Base-by-base conservation (phyloP, 1,140 invertebrate species). In the Metaphire vulgaris region DNA sequence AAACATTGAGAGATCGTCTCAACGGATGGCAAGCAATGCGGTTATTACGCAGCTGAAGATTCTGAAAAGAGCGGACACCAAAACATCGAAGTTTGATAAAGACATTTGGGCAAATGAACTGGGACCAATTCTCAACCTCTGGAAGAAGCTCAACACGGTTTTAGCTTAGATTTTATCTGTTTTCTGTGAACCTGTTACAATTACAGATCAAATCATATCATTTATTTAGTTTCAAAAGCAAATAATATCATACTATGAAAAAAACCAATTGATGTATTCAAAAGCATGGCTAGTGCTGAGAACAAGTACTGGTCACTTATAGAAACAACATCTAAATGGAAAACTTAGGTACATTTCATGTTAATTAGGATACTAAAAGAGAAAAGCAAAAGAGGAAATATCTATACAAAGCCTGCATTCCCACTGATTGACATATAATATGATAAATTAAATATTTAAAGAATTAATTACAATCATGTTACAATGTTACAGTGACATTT, bases 1-100 rank as follows among this genome's bases (percentile, higher is more conserved):
- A 71, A 95, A 95, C 82, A 92, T 94, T 72, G 90, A 93, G 76
- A 86, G 90, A 76, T 90, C 92, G 71, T 91, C 91, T 87, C 92
- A 95, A 83, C 88, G 90, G 77, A 90, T 90, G 41, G 88, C 89
- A 16, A 91, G 91, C 72, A 84, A 85, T 32, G 84, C 88, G 72
- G 88, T 92, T 14, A 89, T 94, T 68, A 80, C 84, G 14, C 88
- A 91, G 78, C 85, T 95, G 0, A 90, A 82, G 26, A 76, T 86
- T 0, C 77, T 87, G 21, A 83, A 84, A 80, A 75, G 85, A 65
- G 81, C 82, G 29, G 81, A 85, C 76, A 81, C 81, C 1, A 86
- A 86, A 78, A 81, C 82, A 64, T 83, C 80, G 75, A 86, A 86
- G 80, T 87, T 86, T 81, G 86, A 87, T 78, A 86, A 86, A 78